Percentiles rank a stretch among this genome's conserved stretches.
Conservation (phyloP, 2,888 invertebrate genomes). For the Acrocyrtus sp. region DNA sequence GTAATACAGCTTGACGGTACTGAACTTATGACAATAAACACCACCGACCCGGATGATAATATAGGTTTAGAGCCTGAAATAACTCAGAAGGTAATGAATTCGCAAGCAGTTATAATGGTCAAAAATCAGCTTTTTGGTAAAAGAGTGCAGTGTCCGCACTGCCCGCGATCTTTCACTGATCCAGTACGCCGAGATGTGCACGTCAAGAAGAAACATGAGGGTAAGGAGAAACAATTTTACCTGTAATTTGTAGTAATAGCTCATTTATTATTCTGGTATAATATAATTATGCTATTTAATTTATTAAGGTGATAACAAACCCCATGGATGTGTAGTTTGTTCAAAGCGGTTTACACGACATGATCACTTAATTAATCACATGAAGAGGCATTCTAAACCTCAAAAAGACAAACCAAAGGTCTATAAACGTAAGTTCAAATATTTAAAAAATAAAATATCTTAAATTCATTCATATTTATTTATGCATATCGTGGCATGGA, state of each 20-base stretch:
- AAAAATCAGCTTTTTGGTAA: constrained; percentile 46
- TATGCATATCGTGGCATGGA: background rate
- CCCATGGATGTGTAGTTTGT: constrained; percentile 46
- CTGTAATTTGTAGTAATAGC: background rate
- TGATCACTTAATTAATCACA: constrained; percentile 46
- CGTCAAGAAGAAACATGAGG: constrained; percentile 49
- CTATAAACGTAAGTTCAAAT: constrained; percentile 29
- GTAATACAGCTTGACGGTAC: constrained; percentile 44
- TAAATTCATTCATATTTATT: constrained; percentile 4
- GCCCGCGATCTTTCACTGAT: constrained; percentile 38
- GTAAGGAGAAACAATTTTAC: no score
- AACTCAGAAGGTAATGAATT: constrained; percentile 45
- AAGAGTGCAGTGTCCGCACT: constrained; percentile 39
- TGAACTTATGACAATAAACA: constrained; percentile 42
- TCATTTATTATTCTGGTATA: background rate
- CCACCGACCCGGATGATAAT: constrained; percentile 25
- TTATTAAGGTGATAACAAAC: constrained; percentile 42
- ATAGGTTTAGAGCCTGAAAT: constrained; percentile 42
- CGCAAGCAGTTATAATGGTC: constrained; percentile 47
- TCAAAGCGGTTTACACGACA: constrained; percentile 42
- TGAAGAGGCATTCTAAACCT: constrained; percentile 34
- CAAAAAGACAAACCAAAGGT: constrained; percentile 16
- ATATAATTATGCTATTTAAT: no score
- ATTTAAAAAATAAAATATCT: background rate
- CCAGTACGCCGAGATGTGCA: constrained; percentile 37